phyloP scores from a whole-genome alignment of 1,140 invertebrate genomes.

The Elysia chlorotica region DNA sequence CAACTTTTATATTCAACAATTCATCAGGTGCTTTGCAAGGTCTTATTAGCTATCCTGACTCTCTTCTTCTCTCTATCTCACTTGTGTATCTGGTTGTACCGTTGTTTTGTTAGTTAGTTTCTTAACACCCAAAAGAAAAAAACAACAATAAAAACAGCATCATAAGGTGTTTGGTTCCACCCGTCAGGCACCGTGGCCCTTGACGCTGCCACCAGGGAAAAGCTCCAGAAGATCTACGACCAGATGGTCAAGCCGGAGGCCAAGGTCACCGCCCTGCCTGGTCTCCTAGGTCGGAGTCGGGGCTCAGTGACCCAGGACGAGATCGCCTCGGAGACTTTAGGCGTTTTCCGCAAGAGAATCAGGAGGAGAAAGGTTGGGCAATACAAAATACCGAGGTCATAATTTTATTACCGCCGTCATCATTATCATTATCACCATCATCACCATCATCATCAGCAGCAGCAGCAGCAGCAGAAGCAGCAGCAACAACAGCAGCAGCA shows the following conservation, averaged over 20 bases:
- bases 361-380: not conserved
- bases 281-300: not conserved
- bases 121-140: too few species aligned
- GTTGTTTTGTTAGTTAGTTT: too few species aligned
- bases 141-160: too few species aligned
- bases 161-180: not conserved
- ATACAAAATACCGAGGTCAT: too few species aligned
- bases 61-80: too few species aligned
- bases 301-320: not conserved
- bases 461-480: not conserved
- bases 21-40: too few species aligned
- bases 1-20: too few species aligned
- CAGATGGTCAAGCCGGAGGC: not conserved
- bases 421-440: slow-evolving; percentile 2
- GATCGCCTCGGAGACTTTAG: not conserved
- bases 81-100: too few species aligned
- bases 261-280: not conserved
- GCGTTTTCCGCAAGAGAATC: not conserved
- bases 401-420: not conserved
- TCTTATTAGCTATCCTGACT: too few species aligned
- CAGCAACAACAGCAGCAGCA: not conserved
- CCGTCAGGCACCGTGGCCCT: not conserved
- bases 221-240: not conserved
- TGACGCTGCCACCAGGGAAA: not conserved
- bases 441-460: slow-evolving; percentile 3